Conservation (phyloP, 2,888 invertebrate species). For the Artemia sp. region DNA sequence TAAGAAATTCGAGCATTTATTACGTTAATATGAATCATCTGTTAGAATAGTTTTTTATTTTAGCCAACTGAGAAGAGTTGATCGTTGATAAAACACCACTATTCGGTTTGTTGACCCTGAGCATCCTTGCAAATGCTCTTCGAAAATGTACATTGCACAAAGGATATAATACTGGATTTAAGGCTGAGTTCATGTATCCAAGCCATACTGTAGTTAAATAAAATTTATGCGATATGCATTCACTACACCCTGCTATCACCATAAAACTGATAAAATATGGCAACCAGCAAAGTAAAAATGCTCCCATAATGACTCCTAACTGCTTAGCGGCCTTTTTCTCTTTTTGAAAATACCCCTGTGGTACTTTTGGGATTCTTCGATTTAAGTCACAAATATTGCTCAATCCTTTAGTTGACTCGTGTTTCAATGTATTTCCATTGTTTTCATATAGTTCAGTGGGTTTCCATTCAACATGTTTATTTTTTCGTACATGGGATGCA, state of each 20-base stretch:
- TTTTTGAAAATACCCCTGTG: slow-evolving; percentile 24
- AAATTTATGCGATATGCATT: slow-evolving; percentile 33
- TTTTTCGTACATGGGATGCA: neutral
- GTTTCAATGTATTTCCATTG: no score
- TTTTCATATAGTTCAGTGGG: neutral
- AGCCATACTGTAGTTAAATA: slow-evolving; percentile 37
- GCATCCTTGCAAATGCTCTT: slow-evolving; percentile 31
- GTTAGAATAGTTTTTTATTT: no score
- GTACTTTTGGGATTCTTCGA: neutral
- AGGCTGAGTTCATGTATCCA: slow-evolving; percentile 37
- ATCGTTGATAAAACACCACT: no score
- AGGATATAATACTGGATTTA: slow-evolving; percentile 38
- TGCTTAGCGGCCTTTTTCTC: slow-evolving; percentile 40
- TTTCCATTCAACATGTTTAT: neutral
- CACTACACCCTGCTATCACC: slow-evolving; percentile 37
- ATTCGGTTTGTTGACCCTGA: slow-evolving; percentile 24
- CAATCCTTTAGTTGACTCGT: neutral
- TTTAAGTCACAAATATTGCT: neutral
- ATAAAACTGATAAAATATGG: slow-evolving; percentile 43
- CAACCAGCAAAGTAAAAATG: slow-evolving; percentile 41
- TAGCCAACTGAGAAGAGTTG: no score
- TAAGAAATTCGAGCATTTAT: no score
- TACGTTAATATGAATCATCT: no score
- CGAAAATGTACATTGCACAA: slow-evolving; percentile 37
- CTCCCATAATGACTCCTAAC: slow-evolving; percentile 41